Evolutionary conservation across 2,797 vertebrate genomes (phyloP).

Genomic region (Schizopygopsis malacanthus): DNA sequence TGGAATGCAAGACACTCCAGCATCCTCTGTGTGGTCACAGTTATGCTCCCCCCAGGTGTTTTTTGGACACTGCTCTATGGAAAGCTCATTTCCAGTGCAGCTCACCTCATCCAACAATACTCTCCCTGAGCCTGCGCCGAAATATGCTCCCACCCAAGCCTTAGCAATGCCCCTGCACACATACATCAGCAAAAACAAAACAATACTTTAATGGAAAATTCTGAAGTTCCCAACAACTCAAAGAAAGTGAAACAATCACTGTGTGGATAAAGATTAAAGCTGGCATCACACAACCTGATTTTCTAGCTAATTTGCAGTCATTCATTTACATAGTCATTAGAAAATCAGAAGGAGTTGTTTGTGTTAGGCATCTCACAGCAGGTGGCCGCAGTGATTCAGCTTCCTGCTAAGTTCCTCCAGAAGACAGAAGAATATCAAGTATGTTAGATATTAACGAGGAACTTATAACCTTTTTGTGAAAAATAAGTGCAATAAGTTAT

Average conservation of each 20-base stretch:
- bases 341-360: conserved; percentile 3
- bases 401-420: not conserved
- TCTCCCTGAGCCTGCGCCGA: conserved; percentile 87
- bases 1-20: conserved; percentile 91
- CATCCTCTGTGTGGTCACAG: conserved; percentile 93
- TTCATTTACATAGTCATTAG: conserved; percentile 6
- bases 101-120: conserved; percentile 91
- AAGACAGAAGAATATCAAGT: not conserved
- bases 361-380: not conserved
- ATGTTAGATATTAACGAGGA: not conserved
- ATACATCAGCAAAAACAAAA: conserved; percentile 29
- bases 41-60: conserved; percentile 92
- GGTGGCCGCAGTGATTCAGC: not conserved
- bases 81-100: conserved; percentile 95
- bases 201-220: not conserved
- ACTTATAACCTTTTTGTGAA: not conserved
- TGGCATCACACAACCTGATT: not conserved
- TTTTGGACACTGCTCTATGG: conserved; percentile 91
- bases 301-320: not conserved
- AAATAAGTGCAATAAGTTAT: not conserved
- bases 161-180: conserved; percentile 85
- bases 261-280: not conserved
- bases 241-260: not conserved
- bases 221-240: not conserved
- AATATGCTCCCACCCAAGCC: conserved; percentile 88